phyloP scores from a whole-genome alignment of 2,888 invertebrate species.

The Zele albiditarsus region DNA sequence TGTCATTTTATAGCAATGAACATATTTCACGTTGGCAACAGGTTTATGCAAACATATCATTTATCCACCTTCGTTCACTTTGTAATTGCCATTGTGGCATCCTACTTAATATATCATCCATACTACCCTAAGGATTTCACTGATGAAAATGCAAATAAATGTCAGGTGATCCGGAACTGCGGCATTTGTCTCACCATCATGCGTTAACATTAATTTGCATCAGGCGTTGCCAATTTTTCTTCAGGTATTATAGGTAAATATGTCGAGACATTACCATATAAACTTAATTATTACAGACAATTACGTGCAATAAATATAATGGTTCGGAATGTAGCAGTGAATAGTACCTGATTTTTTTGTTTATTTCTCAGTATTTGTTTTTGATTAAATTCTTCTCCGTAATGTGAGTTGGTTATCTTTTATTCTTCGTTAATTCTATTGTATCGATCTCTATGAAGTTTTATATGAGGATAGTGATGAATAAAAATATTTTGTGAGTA shows the following conservation, averaged over 20 bases:
- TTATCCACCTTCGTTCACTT: background rate
- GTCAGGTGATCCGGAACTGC: background rate
- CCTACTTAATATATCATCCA: background rate
- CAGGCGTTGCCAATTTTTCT: background rate
- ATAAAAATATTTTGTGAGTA: constrained; percentile 9
- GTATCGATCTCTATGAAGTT: background rate
- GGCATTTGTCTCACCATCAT: background rate
- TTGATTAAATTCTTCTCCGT: background rate
- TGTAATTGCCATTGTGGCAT: background rate
- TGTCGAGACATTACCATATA: background rate
- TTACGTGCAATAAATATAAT: background rate
- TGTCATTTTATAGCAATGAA: background rate
- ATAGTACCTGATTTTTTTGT: background rate
- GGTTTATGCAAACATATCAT: background rate
- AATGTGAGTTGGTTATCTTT: background rate
- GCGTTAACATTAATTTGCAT: background rate
- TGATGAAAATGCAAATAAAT: background rate
- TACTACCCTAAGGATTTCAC: background rate
- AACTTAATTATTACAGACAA: background rate
- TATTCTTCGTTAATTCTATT: background rate
- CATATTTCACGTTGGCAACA: background rate
- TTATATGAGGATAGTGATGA: background rate
- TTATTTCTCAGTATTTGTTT: background rate
- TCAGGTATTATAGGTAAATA: background rate
- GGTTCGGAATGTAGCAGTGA: background rate